These are phyloP conservation scores for Sipunculus nudus DNA, from an alignment of 2,888 invertebrate species.

Conservation along the genomic window DNA sequence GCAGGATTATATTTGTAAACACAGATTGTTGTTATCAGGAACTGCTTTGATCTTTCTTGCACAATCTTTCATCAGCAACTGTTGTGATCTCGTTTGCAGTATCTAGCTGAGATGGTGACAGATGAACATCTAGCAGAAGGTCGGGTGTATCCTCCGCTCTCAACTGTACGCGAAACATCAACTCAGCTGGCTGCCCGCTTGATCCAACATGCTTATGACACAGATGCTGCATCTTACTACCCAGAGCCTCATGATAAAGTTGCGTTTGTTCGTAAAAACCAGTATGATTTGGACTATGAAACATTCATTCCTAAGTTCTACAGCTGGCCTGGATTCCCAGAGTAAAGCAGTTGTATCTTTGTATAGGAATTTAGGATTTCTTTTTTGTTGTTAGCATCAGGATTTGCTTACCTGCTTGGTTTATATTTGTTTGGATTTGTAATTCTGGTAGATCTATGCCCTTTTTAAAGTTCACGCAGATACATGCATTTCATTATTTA, in stretches of 20 bases:
- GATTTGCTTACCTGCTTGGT: no score
- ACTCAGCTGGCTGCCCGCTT: constrained; percentile 84
- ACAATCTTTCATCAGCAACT: no score
- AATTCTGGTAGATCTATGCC: no score
- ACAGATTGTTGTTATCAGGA: no score
- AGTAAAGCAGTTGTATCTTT: constrained; percentile 7
- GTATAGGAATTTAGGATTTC: no score
- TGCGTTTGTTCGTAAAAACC: constrained; percentile 64
- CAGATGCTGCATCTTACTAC: constrained; percentile 68
- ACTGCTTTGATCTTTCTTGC: no score
- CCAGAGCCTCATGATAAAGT: constrained; percentile 71
- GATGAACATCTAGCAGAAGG: constrained; percentile 83
- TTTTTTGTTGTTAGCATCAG: no score
- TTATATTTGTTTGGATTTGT: no score
- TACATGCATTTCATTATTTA: no score
- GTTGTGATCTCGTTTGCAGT: constrained; percentile 70
- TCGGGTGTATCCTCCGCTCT: constrained; percentile 90
- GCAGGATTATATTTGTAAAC: no score
- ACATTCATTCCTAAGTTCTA: constrained; percentile 67
- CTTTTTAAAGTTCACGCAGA: no score
- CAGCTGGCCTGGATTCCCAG: constrained; percentile 64
- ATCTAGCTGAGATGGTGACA: constrained; percentile 82
- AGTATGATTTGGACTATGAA: constrained; percentile 66
- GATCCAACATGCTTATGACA: constrained; percentile 82
- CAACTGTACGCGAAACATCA: constrained; percentile 84